A percentile compares a stretch with the other conserved stretches of the same genome.
These are phyloP conservation scores for Apteryx mantelli DNA, from an alignment of 2,113 vertebrate species.

Conservation along the genomic window DNA sequence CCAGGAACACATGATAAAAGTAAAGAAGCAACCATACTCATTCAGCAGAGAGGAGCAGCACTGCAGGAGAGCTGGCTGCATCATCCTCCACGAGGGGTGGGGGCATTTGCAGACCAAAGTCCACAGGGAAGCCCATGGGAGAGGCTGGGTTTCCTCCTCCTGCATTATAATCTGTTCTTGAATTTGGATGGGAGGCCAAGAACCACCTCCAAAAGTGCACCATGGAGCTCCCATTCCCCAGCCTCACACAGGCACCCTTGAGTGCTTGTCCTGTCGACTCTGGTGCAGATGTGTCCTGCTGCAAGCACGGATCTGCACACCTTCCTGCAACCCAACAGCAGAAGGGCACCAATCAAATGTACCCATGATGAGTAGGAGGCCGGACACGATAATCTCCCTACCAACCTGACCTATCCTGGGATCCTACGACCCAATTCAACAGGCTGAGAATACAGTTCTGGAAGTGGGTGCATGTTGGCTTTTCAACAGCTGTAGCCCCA, in stretches of 20 bases:
- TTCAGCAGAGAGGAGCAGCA: not conserved
- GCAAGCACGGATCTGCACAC: not conserved
- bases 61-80: not conserved
- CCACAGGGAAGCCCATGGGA: not conserved
- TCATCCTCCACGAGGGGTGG: fast-evolving
- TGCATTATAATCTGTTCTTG: not conserved
- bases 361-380: not conserved
- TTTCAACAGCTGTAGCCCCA: not conserved
- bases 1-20: fast-evolving
- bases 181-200: not conserved
- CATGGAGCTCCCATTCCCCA: not conserved
- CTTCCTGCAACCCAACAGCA: not conserved
- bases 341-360: not conserved
- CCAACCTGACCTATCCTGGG: not conserved
- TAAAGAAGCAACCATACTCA: not conserved
- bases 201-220: not conserved
- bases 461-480: not conserved
- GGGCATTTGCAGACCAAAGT: fast-evolving
- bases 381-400: not conserved
- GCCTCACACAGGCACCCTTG: not conserved
- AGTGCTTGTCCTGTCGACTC: not conserved
- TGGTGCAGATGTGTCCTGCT: not conserved
- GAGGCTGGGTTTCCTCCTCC: not conserved
- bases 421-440: not conserved
- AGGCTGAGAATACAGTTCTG: not conserved